These are phyloP conservation scores for Hoplostethus atlanticus DNA, from an alignment of 2,797 vertebrate species.

Conservation along the genomic window DNA sequence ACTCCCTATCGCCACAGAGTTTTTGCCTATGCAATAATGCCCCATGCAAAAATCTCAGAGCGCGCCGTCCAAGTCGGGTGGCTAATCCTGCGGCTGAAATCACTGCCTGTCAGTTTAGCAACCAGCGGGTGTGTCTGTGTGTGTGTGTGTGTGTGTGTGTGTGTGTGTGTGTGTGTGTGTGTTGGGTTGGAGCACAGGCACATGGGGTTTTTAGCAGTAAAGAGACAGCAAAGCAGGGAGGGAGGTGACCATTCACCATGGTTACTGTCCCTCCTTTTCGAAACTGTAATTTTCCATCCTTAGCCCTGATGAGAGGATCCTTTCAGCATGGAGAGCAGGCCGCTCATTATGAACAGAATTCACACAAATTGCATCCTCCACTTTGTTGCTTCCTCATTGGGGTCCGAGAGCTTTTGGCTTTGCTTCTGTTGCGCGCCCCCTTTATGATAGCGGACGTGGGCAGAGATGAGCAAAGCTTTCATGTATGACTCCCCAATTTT, in stretches of 20 bases:
- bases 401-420: slow-evolving; percentile 64
- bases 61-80: slow-evolving; percentile 64
- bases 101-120: slow-evolving; percentile 60
- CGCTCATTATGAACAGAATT: slow-evolving; percentile 76
- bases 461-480: slow-evolving; percentile 72
- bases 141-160: slow-evolving; percentile 8
- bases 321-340: slow-evolving; percentile 43
- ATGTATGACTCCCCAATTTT: slow-evolving; percentile 69
- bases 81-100: slow-evolving; percentile 75
- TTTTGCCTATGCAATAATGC: slow-evolving; percentile 67
- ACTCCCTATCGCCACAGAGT: slow-evolving; percentile 25
- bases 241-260: slow-evolving; percentile 77
- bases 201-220: slow-evolving; percentile 53
- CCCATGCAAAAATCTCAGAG: slow-evolving; percentile 61
- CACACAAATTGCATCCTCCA: slow-evolving; percentile 75
- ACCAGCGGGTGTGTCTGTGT: slow-evolving; percentile 23
- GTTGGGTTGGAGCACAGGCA: slow-evolving; percentile 53
- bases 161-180: slow-evolving; percentile 6
- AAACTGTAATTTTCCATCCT: slow-evolving; percentile 81
- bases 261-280: slow-evolving; percentile 76
- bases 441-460: slow-evolving; percentile 72
- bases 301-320: slow-evolving; percentile 60
- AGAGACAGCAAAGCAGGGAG: slow-evolving; percentile 56
- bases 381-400: slow-evolving; percentile 70
- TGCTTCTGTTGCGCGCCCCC: slow-evolving; percentile 57